Evolutionary conservation across 2,888 invertebrate genomes (phyloP), one percentile per base, ranked within the genome.

Genomic region (Thyatira batis): DNA sequence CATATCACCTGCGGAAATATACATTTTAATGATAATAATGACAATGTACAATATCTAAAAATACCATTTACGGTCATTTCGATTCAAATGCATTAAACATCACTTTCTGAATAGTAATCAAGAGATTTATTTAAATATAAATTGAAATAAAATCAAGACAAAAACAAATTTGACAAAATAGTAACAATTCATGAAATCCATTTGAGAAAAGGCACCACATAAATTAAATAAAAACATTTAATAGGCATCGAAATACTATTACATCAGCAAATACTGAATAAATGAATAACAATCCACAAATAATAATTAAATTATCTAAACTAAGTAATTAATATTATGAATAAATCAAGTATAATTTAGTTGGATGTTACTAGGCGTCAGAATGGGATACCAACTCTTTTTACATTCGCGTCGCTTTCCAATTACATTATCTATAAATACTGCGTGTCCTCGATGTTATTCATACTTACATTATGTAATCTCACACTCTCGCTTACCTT

Each of bases 141-240:
- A 75, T 64, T 67, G 66, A 63, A 68, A 62, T 57, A 66, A 65
- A 69, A 66, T 69, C 61, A 69, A 63, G 62, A 75, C 69, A 65
- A 58, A 68, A 67, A 60, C 57, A 69, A 48, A 17, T n/a, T 52
- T 45, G 54, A 62, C 62, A 54, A 60, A 63, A 64, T 61, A 45
- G 30, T 62, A 76, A 69, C 70, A 72, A 74, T 74, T 75, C 69
- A 73, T 69, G 71, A 73, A 78, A 76, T 73, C 63, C 71, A 80
- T 77, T 74, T 68, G 76, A 79, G 73, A 83, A 85, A 89, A 87
- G 87, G 92, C 90, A 90, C 90, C 90, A 89, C 84, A 84, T 85
- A 85, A 81, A 85, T 75, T 78, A 78, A 71, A 80, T 68, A 79
- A 76, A 78, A 80, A 81, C 72, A 80, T 67, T 57, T 73, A 76